Evolutionary conservation across 2,113 vertebrate genomes (phyloP).

Genomic region (Hypanus sabinus): DNA sequence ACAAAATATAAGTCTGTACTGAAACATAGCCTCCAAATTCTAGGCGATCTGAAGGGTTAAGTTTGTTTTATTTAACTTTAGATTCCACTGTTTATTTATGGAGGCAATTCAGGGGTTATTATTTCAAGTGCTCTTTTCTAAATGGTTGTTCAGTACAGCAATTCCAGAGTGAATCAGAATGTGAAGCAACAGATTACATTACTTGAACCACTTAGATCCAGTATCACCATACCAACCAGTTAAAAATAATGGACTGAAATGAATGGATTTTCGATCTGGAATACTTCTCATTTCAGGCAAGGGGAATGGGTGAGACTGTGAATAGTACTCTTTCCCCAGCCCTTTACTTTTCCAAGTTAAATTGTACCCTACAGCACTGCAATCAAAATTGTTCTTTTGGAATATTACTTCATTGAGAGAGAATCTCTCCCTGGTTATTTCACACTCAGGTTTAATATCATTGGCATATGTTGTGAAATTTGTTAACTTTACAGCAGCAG

Average conservation of each 20-base stretch:
- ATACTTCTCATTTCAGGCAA: not conserved
- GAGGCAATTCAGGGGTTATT: not conserved
- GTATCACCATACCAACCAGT: conserved; percentile 18
- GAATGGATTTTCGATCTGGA: conserved; percentile 1
- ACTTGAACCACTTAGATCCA: conserved; percentile 5
- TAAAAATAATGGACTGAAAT: not conserved
- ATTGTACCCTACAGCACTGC: not conserved
- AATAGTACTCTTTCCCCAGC: not conserved
- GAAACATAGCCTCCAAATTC: not conserved
- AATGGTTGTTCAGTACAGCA: not conserved
- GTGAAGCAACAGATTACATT: conserved; percentile 18
- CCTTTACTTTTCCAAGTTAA: not conserved
- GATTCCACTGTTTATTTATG: not conserved
- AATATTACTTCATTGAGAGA: not conserved
- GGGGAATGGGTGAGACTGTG: not conserved
- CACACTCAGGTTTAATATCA: too few species aligned
- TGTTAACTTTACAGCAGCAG: too few species aligned
- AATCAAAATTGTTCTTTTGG: not conserved
- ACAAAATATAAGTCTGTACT: not conserved
- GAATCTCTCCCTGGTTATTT: not conserved
- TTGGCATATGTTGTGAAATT: too few species aligned
- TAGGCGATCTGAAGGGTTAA: not conserved
- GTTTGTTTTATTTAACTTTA: not conserved
- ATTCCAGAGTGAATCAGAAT: not conserved
- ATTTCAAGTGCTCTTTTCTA: not conserved